Conservation (phyloP, 1,140 invertebrate genomes). For the Papilio machaon region DNA sequence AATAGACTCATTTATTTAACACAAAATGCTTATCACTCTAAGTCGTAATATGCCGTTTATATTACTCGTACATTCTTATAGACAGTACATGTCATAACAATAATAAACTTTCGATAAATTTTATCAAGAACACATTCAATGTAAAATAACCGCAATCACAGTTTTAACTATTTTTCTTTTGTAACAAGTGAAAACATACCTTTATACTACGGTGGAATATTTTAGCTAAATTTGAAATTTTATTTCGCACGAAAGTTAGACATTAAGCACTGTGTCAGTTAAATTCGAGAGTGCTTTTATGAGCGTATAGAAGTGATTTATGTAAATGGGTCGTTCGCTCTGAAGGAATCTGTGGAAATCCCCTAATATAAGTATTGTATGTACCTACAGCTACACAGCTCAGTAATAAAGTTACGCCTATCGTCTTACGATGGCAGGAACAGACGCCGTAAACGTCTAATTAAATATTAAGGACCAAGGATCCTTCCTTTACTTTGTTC, state of each 20-base stretch:
- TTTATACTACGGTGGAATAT: slow-evolving; percentile 51
- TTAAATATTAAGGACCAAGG: slow-evolving; percentile 34
- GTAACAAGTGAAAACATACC: slow-evolving; percentile 22
- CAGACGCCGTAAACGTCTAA: slow-evolving; percentile 35
- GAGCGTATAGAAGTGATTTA: slow-evolving; percentile 59
- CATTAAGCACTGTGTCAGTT: slow-evolving; percentile 45
- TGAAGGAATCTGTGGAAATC: slow-evolving; percentile 39
- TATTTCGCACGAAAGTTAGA: slow-evolving; percentile 52
- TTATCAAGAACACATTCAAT: too few species aligned
- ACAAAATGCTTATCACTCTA: too few species aligned
- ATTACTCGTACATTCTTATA: too few species aligned
- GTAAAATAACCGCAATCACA: neutral
- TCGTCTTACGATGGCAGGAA: slow-evolving; percentile 36
- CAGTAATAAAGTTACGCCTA: slow-evolving; percentile 39
- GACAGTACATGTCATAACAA: too few species aligned
- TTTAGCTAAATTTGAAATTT: slow-evolving; percentile 59
- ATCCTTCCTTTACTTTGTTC: slow-evolving; percentile 17
- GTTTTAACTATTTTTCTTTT: neutral
- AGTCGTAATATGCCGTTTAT: too few species aligned
- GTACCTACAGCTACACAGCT: slow-evolving; percentile 31
- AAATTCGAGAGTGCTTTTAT: slow-evolving; percentile 54
- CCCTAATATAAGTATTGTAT: slow-evolving; percentile 38
- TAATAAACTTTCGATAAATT: too few species aligned
- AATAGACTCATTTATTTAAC: too few species aligned
- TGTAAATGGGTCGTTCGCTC: slow-evolving; percentile 51